These are phyloP conservation scores for Oreochromis tanganicae DNA, from an alignment of 2,113 vertebrate species.

Conservation along the genomic window DNA sequence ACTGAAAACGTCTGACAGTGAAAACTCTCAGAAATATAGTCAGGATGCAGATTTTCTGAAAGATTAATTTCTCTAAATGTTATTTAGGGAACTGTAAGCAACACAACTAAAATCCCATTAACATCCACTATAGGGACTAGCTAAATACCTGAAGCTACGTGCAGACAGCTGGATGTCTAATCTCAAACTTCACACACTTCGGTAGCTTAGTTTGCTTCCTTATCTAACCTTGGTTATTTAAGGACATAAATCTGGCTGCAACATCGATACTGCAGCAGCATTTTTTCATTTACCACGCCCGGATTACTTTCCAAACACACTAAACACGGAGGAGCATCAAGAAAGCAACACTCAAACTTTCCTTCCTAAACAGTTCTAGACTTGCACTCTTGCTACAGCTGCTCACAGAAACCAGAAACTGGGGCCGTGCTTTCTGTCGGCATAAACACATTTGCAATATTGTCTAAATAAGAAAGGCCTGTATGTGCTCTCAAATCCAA, in stretches of 20 bases:
- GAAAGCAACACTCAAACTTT: not conserved
- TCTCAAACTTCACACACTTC: not conserved
- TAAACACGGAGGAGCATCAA: not conserved
- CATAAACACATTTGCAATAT: not conserved
- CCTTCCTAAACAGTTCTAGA: not conserved
- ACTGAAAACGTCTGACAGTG: not conserved
- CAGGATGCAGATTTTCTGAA: not conserved
- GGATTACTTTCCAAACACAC: not conserved
- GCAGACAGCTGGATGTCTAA: not conserved
- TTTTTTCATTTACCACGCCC: not conserved
- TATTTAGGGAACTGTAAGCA: not conserved
- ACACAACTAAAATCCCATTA: not conserved
- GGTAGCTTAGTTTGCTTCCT: not conserved
- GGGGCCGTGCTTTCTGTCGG: not conserved
- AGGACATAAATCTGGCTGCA: not conserved
- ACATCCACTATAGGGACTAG: not conserved
- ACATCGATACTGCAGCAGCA: not conserved
- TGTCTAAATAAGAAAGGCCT: not conserved
- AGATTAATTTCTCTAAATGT: not conserved
- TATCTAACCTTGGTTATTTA: not conserved
- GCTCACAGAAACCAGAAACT: not conserved
- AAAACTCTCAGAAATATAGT: not conserved
- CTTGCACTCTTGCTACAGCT: not conserved
- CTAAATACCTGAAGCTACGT: not conserved
- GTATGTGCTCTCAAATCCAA: not conserved